Evolutionary conservation across 2,797 vertebrate species (phyloP).

Genomic region (Gobio occitaniae): DNA sequence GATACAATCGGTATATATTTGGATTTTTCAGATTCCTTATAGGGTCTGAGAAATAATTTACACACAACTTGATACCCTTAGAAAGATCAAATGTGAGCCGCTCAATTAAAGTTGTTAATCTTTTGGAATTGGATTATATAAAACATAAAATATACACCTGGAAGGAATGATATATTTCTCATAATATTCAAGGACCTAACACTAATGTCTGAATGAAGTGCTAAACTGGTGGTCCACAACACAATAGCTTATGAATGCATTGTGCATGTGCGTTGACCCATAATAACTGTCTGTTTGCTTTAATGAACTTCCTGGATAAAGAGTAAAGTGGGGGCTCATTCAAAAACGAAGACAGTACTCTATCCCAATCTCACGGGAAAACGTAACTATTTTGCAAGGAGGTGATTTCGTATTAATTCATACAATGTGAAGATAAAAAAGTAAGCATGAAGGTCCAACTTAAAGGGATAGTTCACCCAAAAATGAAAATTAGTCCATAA

Average conservation of each 20-base stretch:
- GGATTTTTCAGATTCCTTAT: neutral
- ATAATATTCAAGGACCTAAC: slow-evolving; percentile 11
- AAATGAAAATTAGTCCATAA: no score
- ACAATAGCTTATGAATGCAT: slow-evolving; percentile 56
- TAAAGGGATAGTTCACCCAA: no score
- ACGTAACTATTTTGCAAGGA: neutral
- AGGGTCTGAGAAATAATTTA: neutral
- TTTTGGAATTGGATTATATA: neutral
- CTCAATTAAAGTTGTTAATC: neutral
- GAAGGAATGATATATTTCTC: slow-evolving; percentile 15
- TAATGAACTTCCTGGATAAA: slow-evolving; percentile 69
- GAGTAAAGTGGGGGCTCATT: slow-evolving; percentile 48
- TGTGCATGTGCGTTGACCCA: slow-evolving; percentile 64
- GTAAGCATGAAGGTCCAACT: no score
- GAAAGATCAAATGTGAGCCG: neutral
- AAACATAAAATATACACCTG: neutral
- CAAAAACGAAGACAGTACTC: slow-evolving; percentile 21
- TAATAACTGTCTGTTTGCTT: slow-evolving; percentile 69
- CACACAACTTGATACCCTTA: neutral
- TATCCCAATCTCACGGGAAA: neutral
- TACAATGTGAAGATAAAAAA: neutral
- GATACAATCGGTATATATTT: slow-evolving; percentile 20
- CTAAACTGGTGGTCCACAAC: slow-evolving; percentile 46
- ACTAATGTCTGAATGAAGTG: slow-evolving; percentile 36
- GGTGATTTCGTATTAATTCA: neutral